phyloP scores from a whole-genome alignment of 1,140 invertebrate genomes.

The Drosophila equinoxialis region DNA sequence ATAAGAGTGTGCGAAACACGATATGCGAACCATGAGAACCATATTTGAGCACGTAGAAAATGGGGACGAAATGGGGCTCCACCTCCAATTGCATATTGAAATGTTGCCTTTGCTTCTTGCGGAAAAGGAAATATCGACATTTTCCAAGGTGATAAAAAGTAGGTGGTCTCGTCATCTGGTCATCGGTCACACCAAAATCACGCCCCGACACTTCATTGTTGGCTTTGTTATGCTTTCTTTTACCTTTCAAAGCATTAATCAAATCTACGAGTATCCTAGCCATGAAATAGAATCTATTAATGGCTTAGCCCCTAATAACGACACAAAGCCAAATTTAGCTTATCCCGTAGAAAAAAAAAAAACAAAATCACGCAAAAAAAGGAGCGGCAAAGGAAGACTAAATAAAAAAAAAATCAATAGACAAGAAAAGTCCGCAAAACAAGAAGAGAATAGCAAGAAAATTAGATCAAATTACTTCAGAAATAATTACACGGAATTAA shows the following conservation, averaged over 20 bases:
- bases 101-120: neutral
- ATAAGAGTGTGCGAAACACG: slow-evolving; percentile 9
- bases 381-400: neutral
- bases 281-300: slow-evolving; percentile 12
- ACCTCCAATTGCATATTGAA: slow-evolving; percentile 1
- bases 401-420: slow-evolving; percentile 9
- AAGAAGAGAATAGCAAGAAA: neutral
- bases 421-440: neutral
- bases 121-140: slow-evolving; percentile 2
- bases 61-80: neutral
- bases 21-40: neutral
- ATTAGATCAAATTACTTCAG: slow-evolving; percentile 2
- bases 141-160: slow-evolving; percentile 1
- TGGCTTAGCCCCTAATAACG: slow-evolving; percentile 5
- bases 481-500: neutral
- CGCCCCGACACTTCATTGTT: slow-evolving; percentile 8
- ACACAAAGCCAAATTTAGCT: slow-evolving; percentile 9
- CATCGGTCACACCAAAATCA: neutral
- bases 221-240: neutral
- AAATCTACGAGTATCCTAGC: neutral
- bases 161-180: neutral
- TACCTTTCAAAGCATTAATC: neutral
- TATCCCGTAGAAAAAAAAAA: neutral
- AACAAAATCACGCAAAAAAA: neutral
- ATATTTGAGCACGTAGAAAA: neutral